Conservation (phyloP, 2,888 invertebrate species). For the Caenorhabditis sp. region DNA sequence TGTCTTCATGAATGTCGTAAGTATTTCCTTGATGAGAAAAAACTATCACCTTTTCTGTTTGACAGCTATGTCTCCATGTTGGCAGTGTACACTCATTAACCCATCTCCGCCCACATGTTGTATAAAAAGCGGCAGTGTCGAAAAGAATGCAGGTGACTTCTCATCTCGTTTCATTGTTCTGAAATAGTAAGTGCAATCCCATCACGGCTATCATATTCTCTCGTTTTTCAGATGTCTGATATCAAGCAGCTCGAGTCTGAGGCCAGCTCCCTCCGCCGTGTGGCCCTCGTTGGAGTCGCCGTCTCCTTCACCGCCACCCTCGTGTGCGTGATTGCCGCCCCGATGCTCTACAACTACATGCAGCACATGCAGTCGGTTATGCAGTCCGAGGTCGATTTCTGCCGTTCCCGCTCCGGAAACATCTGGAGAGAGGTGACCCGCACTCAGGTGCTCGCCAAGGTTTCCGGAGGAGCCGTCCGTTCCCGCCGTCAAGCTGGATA, state of each 20-base stretch:
- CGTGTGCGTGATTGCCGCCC: slow-evolving; percentile 65
- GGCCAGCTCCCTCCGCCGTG: slow-evolving; percentile 61
- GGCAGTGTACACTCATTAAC: slow-evolving; percentile 52
- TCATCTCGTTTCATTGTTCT: slow-evolving; percentile 48
- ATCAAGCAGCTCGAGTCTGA: slow-evolving; percentile 61
- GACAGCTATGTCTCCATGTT: slow-evolving; percentile 28
- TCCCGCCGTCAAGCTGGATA: slow-evolving; percentile 68
- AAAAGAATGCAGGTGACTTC: slow-evolving; percentile 42
- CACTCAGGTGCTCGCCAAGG: slow-evolving; percentile 70
- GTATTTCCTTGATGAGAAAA: slow-evolving; percentile 49
- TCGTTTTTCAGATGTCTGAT: slow-evolving; percentile 43
- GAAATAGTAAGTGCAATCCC: slow-evolving; percentile 6
- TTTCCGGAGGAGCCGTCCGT: slow-evolving; percentile 65
- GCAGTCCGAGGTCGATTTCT: slow-evolving; percentile 70
- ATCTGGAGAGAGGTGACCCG: slow-evolving; percentile 74
- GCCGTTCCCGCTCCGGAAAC: slow-evolving; percentile 71
- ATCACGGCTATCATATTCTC: slow-evolving; percentile 11
- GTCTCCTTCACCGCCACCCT: slow-evolving; percentile 66
- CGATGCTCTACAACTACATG: slow-evolving; percentile 73
- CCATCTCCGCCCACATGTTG: slow-evolving; percentile 54
- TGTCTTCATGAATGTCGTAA: slow-evolving; percentile 34
- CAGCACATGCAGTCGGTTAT: slow-evolving; percentile 71
- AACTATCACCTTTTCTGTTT: slow-evolving; percentile 45
- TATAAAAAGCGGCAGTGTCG: slow-evolving; percentile 41
- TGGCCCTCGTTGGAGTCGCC: slow-evolving; percentile 55